Percentiles rank a stretch among this genome's conserved stretches.
These are phyloP conservation scores for Bombylius discolor DNA, from an alignment of 2,888 invertebrate species.

Conservation along the genomic window DNA sequence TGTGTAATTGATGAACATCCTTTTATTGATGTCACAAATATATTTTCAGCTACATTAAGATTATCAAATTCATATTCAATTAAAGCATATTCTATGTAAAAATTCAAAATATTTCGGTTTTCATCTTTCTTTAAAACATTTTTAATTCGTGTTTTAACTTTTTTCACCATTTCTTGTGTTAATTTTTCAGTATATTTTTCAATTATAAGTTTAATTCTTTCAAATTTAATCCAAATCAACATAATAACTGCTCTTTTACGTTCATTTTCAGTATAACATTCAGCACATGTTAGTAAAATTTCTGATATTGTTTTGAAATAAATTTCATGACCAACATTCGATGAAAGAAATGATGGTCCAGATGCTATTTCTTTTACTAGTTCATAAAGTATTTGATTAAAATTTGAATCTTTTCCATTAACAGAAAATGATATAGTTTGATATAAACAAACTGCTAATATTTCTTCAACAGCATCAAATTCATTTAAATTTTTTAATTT, in stretches of 20 bases:
- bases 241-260: constrained; percentile 39
- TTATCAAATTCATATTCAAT: constrained; percentile 44
- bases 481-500: constrained; percentile 27
- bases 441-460: constrained; percentile 33
- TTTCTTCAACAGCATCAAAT: constrained; percentile 40
- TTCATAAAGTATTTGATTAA: constrained; percentile 23
- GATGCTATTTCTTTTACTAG: constrained; percentile 40
- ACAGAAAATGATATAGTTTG: background rate
- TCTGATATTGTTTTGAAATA: constrained; percentile 42
- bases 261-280: constrained; percentile 38
- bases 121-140: constrained; percentile 41
- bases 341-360: constrained; percentile 46
- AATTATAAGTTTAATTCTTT: constrained; percentile 41
- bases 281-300: constrained; percentile 40
- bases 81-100: constrained; percentile 50
- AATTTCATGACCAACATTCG: constrained; percentile 47
- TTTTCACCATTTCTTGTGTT: constrained; percentile 20
- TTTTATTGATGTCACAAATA: constrained; percentile 39
- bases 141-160: constrained; percentile 39
- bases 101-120: constrained; percentile 43
- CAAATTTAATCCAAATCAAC: constrained; percentile 51
- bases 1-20: constrained; percentile 12
- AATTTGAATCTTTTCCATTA: constrained; percentile 3
- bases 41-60: constrained; percentile 37
- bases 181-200: constrained; percentile 38